Conservation (phyloP, 2,888 invertebrate species). For the Myopa tessellatipennis region DNA sequence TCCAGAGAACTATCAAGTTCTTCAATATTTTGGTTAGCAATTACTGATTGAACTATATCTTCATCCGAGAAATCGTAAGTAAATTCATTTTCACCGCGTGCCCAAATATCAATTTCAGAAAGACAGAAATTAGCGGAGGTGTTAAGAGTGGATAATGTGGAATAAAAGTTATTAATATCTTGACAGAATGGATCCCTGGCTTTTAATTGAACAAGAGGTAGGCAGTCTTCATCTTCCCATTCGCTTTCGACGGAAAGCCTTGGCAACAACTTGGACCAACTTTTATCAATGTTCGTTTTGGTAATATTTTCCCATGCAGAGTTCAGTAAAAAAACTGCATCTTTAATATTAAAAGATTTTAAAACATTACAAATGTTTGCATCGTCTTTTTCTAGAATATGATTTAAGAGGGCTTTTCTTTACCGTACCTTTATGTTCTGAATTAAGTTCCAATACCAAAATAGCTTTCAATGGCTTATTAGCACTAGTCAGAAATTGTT, state of each 20-base stretch:
- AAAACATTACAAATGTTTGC: conserved; percentile 32
- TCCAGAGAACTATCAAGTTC: neutral
- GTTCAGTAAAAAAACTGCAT: conserved; percentile 1
- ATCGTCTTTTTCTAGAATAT: conserved; percentile 39
- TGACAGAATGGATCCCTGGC: conserved; percentile 1
- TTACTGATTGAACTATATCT: conserved; percentile 1
- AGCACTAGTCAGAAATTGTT: conserved; percentile 6
- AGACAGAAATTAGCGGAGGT: neutral
- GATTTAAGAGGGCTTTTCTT: conserved; percentile 41
- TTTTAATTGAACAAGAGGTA: conserved; percentile 3
- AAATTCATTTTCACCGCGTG: conserved; percentile 6
- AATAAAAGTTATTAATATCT: conserved; percentile 1
- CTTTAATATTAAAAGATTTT: conserved; percentile 21
- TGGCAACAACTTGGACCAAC: neutral
- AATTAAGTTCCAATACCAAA: conserved; percentile 45
- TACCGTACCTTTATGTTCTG: conserved; percentile 24
- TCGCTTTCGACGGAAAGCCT: conserved; percentile 6
- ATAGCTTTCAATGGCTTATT: conserved; percentile 43
- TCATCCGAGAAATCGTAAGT: conserved; percentile 6
- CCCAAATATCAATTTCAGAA: conserved; percentile 1
- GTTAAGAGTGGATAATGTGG: conserved; percentile 6
- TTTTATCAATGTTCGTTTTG: conserved; percentile 24
- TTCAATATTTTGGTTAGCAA: conserved; percentile 1
- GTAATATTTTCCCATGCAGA: neutral
- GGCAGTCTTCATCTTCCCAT: conserved; percentile 6